A percentile compares a stretch with the other conserved stretches of the same genome.
Conservation (phyloP, 1,140 invertebrate genomes). For the Helicoverpa zea region DNA sequence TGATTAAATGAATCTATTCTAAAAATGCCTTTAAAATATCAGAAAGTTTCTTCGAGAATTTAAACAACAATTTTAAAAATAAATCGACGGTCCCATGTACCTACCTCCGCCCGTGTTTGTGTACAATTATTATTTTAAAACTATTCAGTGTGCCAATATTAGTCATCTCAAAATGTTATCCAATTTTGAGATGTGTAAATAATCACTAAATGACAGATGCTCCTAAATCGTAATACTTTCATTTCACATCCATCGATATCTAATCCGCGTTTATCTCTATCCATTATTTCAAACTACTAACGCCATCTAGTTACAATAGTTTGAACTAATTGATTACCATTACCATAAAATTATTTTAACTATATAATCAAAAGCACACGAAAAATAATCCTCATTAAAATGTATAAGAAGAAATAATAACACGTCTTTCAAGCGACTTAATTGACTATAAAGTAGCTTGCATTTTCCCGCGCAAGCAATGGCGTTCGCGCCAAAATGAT, state of each 20-base stretch:
- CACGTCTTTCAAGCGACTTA: slow-evolving; percentile 26
- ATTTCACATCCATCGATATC: background rate
- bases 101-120: too few relatives aligned
- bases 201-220: too few relatives aligned
- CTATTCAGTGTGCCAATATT: too few relatives aligned
- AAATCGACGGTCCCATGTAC: too few relatives aligned
- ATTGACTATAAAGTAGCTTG: slow-evolving; percentile 43
- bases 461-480: slow-evolving; percentile 50
- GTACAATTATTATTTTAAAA: too few relatives aligned
- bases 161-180: too few relatives aligned
- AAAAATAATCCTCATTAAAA: slow-evolving; percentile 27
- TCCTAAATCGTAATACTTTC: background rate
- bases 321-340: slow-evolving; percentile 23
- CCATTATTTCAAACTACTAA: background rate
- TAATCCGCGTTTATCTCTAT: background rate
- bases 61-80: background rate
- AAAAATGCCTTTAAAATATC: background rate
- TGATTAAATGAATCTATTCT: background rate
- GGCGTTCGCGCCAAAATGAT: slow-evolving; percentile 72
- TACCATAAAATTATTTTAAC: too few relatives aligned
- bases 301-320: slow-evolving; percentile 16
- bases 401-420: slow-evolving; percentile 40
- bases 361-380: slow-evolving; percentile 3
- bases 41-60: background rate
- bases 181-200: too few relatives aligned